phyloP scores from a whole-genome alignment of 2,888 invertebrate species.

The Eumacrocentrus americanus region DNA sequence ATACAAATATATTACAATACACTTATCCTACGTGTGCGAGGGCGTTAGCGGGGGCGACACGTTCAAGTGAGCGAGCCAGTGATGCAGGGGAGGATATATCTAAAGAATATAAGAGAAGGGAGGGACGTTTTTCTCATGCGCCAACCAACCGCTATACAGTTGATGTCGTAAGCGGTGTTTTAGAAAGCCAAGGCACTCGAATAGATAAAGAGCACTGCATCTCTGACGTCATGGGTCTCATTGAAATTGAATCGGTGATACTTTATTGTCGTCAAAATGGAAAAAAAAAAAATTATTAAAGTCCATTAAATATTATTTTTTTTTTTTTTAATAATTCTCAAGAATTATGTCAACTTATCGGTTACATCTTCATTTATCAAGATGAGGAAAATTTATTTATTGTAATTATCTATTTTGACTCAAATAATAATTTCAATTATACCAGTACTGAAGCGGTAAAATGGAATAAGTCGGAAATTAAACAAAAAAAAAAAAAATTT shows the following conservation, averaged over 20 bases:
- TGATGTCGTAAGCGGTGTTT: constrained; percentile 22
- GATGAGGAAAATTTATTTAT: background rate
- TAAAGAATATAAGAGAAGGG: constrained; percentile 10
- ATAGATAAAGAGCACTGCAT: constrained; percentile 18
- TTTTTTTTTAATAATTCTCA: no score
- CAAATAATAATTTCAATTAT: no score
- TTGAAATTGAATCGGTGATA: background rate
- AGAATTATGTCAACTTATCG: no score
- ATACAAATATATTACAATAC: no score
- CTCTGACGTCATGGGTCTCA: background rate
- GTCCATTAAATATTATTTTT: no score
- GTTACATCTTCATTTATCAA: no score
- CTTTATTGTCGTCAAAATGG: no score
- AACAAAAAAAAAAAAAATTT: no score
- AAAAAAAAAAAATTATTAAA: background rate
- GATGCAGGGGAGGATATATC: constrained; percentile 10
- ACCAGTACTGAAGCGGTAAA: no score
- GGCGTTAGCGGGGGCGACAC: constrained; percentile 15
- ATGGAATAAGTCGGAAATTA: no score
- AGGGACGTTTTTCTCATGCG: constrained; percentile 20
- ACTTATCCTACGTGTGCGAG: background rate
- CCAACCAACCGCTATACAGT: background rate
- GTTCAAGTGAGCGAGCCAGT: background rate
- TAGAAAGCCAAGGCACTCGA: constrained; percentile 24
- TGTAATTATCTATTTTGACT: background rate